These are phyloP conservation scores for Drosophila mimetica DNA, from an alignment of 2,888 invertebrate genomes.

Conservation along the genomic window DNA sequence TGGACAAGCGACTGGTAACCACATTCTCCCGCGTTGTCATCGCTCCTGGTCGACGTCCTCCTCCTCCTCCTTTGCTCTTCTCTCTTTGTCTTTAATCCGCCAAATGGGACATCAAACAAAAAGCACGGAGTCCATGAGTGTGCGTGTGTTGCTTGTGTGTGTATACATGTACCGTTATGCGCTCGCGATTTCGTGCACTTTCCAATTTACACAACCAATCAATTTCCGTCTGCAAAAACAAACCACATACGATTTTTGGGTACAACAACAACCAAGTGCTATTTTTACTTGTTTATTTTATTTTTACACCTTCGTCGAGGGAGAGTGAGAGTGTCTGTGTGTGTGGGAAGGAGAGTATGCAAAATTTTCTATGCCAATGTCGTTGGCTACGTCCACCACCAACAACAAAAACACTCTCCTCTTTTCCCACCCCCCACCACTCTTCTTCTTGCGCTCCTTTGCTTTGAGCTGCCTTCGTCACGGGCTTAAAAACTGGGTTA, in stretches of 20 bases:
- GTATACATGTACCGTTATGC: conserved; percentile 60
- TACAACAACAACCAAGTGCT: conserved; percentile 12
- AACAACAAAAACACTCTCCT: conserved; percentile 17
- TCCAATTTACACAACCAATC: conserved; percentile 59
- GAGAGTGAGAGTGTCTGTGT: conserved; percentile 14
- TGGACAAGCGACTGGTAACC: conserved; percentile 72
- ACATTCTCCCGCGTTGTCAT: conserved; percentile 79
- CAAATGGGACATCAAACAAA: conserved; percentile 28
- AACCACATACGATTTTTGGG: conserved; percentile 21
- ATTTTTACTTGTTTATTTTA: conserved; percentile 26
- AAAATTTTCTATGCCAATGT: conserved; percentile 76
- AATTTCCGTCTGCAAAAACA: conserved; percentile 54
- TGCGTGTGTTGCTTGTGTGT: conserved; percentile 47
- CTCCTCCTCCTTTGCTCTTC: conserved; percentile 20
- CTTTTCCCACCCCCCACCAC: not conserved
- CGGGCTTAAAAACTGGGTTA: conserved; percentile 23
- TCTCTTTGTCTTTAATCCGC: conserved; percentile 42
- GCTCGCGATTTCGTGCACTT: conserved; percentile 62
- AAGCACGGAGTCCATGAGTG: conserved; percentile 29
- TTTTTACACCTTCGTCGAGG: conserved; percentile 32
- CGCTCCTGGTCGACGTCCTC: conserved; percentile 40
- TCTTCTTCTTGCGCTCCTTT: conserved; percentile 9
- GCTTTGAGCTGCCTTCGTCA: too few species aligned
- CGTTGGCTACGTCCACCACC: conserved; percentile 38
- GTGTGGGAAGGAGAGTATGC: conserved; percentile 49